A percentile compares a stretch with the other conserved stretches of the same genome.
Evolutionary conservation across 2,113 vertebrate species (phyloP).

Genomic region (Caloenas nicobarica): DNA sequence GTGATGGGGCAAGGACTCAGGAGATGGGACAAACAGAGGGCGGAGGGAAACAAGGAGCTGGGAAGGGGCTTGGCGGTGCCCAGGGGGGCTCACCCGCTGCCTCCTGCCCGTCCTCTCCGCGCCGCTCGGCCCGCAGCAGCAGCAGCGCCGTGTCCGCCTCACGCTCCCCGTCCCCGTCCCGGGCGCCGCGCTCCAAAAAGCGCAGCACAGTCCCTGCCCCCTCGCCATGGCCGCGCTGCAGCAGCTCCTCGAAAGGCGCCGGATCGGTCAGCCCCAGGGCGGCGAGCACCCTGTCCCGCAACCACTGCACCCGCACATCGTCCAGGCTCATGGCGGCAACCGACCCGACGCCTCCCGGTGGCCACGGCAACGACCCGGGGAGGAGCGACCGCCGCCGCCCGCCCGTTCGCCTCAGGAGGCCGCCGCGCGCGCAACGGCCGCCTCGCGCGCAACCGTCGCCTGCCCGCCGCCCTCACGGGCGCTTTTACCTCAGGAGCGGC

Average conservation of each 20-base stretch:
- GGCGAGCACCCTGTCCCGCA: conserved; percentile 74
- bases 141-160: conserved; percentile 60
- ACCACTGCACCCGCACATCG: conserved; percentile 87
- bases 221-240: conserved; percentile 76
- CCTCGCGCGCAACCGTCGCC: background rate
- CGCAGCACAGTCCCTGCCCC: conserved; percentile 69
- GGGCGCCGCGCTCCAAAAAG: conserved; percentile 75
- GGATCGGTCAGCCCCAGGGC: conserved; percentile 72
- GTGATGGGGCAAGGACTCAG: background rate
- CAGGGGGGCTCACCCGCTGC: conserved; percentile 71
- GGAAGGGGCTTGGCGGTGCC: background rate
- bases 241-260: conserved; percentile 82
- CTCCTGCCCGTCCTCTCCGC: conserved; percentile 73
- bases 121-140: conserved; percentile 76
- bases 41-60: accelerated
- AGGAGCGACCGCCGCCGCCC: background rate
- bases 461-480: accelerated
- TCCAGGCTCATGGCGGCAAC: conserved; percentile 64
- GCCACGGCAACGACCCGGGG: conserved; percentile 17
- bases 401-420: background rate
- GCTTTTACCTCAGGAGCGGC: background rate
- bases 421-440: background rate
- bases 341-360: background rate
- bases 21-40: background rate
- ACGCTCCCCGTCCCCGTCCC: conserved; percentile 50